These are phyloP conservation scores for Dipodomys stephensi DNA, from an alignment of 2,113 vertebrate species.

Conservation along the genomic window DNA sequence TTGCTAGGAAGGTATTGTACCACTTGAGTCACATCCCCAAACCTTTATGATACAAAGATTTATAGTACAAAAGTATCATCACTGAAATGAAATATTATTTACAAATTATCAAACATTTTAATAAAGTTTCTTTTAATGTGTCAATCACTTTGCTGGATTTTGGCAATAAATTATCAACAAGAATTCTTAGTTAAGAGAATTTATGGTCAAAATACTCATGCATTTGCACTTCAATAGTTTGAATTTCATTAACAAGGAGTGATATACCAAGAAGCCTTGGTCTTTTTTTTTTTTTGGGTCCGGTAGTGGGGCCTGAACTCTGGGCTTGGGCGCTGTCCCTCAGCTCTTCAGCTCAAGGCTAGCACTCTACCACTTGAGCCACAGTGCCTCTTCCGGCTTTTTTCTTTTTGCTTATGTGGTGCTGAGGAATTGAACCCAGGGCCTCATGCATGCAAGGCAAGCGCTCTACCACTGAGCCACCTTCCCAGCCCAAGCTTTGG, in stretches of 20 bases:
- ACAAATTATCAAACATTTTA: background rate
- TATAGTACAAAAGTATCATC: background rate
- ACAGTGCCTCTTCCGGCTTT: no score
- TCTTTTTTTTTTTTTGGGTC: background rate
- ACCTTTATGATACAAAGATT: background rate
- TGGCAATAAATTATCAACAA: background rate
- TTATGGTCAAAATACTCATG: background rate
- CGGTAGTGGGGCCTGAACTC: no score
- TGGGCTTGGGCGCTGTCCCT: no score
- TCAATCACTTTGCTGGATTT: conserved; percentile 8
- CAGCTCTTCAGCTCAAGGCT: no score
- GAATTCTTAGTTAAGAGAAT: conserved; percentile 33
- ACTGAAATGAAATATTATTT: background rate
- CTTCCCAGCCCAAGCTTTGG: background rate
- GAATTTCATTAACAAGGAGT: conserved; percentile 30
- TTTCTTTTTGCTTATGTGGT: no score
- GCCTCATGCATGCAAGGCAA: no score
- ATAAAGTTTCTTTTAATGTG: background rate
- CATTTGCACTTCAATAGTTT: background rate
- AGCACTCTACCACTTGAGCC: no score
- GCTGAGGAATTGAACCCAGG: no score
- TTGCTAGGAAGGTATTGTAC: no score
- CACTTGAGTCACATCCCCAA: no score
- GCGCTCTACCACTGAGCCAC: no score
- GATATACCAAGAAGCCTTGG: background rate